Base-by-base conservation (phyloP, 2,113 vertebrate genomes). In the Aramus guarauna region DNA sequence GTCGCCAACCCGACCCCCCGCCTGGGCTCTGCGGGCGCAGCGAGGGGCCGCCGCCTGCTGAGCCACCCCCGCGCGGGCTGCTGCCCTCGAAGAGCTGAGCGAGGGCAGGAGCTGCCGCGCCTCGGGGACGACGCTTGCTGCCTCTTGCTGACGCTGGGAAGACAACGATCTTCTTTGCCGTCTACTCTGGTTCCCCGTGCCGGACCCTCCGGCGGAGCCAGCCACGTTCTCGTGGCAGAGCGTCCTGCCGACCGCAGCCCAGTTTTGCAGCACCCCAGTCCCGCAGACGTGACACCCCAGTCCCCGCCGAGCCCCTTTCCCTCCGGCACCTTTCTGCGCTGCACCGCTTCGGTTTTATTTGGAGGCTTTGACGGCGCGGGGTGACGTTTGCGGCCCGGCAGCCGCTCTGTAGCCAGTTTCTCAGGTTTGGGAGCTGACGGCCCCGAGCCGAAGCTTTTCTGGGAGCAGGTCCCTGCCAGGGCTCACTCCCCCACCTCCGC, bases 1-100 rank as follows among this genome's bases (percentile, higher is more conserved):
- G 4, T 0, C 22, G 3, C 47, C 32, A 32, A 24, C 26, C 7
- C 1, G 4, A 32, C 15, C 62, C 4, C 1, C 50, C 4, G 34
- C 69, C 37, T 26, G 0, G 2, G 69, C 83, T 32, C 24, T 4
- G n/a, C 0, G 3, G 81, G n/a, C 4, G 16, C 34, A 19, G 80
- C 11, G 11, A 3, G 17, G 34, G 66, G 21, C 12, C 53, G 2
- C 3, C 0, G 0, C 12, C 36, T 62, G 76, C 47, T 19, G 27
- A n/a, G 36, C 63, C 43, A 39, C 30, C 4, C 1, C 5, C 30
- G 12, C 2, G 6, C 3, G 1, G 56, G 43, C 37, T 26, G 50
- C 47, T 26, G 80, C 50, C 37, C 24, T 10, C 1, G 5, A 34
- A 17, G 60, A 6, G 24, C 6, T 5, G 47, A 41, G 32, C 4